These are phyloP conservation scores for Caenorhabditis briggsae DNA, from an alignment of 1,140 invertebrate genomes.

Conservation along the genomic window DNA sequence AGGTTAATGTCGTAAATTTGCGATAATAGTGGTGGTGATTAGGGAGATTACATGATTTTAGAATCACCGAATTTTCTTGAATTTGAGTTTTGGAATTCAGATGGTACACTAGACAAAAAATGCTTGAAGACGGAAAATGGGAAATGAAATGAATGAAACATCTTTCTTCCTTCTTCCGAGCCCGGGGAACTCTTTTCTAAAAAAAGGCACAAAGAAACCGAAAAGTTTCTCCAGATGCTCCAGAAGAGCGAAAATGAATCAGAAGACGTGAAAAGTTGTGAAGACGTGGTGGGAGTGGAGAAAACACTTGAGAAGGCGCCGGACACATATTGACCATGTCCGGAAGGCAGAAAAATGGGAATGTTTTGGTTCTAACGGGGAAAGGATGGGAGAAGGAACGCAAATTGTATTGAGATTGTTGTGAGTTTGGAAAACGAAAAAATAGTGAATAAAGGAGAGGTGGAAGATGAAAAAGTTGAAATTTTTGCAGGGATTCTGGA, in stretches of 20 bases:
- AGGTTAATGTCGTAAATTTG: constrained; percentile 18
- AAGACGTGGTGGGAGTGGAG: background rate
- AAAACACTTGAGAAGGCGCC: constrained; percentile 48
- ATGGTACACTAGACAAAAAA: no score
- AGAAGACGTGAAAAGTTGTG: constrained; percentile 20
- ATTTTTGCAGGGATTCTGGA: background rate
- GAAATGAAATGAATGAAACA: background rate
- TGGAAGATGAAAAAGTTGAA: background rate
- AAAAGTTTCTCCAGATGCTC: constrained; percentile 1
- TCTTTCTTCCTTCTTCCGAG: background rate
- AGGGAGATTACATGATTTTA: background rate
- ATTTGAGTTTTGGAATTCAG: background rate
- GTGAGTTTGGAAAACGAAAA: background rate
- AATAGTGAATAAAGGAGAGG: background rate
- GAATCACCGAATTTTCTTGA: background rate
- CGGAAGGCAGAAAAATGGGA: constrained; percentile 47
- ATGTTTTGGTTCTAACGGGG: constrained; percentile 7
- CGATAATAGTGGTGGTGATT: background rate
- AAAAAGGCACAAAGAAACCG: background rate
- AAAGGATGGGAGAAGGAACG: background rate
- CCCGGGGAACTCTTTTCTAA: background rate
- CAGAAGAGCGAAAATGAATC: constrained; percentile 21
- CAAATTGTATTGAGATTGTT: constrained; percentile 43
- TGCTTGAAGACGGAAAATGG: no score
- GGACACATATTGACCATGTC: constrained; percentile 49